Base-by-base conservation (phyloP, 2,888 invertebrate genomes). In the Dicranocentrus wangi region DNA sequence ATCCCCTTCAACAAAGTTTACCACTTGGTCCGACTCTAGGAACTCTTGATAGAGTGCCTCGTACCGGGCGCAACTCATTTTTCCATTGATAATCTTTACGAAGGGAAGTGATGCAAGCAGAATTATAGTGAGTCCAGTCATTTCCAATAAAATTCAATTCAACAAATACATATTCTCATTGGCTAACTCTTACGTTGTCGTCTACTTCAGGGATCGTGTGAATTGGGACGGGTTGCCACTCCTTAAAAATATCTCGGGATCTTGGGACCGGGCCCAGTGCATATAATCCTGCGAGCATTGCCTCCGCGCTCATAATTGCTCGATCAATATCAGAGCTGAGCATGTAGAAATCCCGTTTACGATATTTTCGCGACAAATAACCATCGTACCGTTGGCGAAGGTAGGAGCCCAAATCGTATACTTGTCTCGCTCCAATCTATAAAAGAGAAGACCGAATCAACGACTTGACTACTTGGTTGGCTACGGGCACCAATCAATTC, bases 291-390 rank as follows among this genome's bases (percentile, higher is more conserved):
- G 96, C 94, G 47, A 95, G 90, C 83, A 96, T 91, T 39, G 93
- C 90, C 88, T 94, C 93, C 0, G 95, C 96, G 87, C 95, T 96
- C 93, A 95, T 94, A 86, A 95, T 90, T 87, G 96, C 95, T 68
- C 97, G 91, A 83, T 96, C 94, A 71, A 92, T 91, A 87, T 94
- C 94, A 85, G 96, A 96, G 88, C 95, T 95, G 17, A 88, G 86
- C 2, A 90, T 88, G 78, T 87, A 87, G 8, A 90, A 87, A 88
- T 93, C 90, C 27, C 79, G 82, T 13, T 87, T 86, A 27, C 83
- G 82, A 77, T 88, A 89, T 1, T 83, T 80, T 27, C 82, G 75
- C 8, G 85, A 87, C 7, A 89, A 79, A 77, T 88, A 89, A 63
- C 91, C 91, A 51, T 91, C 91, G 88, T 96, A 97, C 81, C 93